Conservation (phyloP, 2,888 invertebrate species). For the Desoria tigrina region DNA sequence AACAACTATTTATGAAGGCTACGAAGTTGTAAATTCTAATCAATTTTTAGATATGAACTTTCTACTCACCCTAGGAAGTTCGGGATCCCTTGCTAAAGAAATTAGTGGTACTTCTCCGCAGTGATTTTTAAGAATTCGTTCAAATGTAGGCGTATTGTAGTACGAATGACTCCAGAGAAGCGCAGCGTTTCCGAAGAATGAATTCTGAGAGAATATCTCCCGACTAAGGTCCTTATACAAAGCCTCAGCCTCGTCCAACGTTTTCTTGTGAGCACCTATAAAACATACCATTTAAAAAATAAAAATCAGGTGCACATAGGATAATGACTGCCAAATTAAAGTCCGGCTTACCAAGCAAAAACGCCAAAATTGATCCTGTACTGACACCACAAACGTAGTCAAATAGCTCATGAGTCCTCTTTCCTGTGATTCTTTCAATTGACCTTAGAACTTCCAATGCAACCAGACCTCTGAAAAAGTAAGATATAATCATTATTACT, state of each 20-base stretch:
- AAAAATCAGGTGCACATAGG: background rate
- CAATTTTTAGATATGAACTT: constrained; percentile 6
- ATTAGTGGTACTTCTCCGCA: constrained; percentile 67
- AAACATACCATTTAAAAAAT: background rate
- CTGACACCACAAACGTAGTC: constrained; percentile 84
- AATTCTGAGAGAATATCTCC: constrained; percentile 68
- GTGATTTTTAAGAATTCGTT: constrained; percentile 69
- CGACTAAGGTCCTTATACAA: constrained; percentile 65
- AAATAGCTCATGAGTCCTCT: constrained; percentile 73
- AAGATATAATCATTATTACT: background rate
- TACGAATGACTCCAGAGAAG: constrained; percentile 84
- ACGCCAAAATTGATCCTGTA: constrained; percentile 78
- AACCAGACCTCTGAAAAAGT: constrained; percentile 69
- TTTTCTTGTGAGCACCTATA: constrained; percentile 62
- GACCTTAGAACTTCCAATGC: constrained; percentile 79
- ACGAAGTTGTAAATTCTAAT: background rate
- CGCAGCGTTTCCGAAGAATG: constrained; percentile 70
- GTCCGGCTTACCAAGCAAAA: constrained; percentile 65
- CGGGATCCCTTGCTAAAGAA: constrained; percentile 62
- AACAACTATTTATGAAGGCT: background rate
- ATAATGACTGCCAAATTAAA: background rate
- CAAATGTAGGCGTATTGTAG: constrained; percentile 84
- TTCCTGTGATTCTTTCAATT: constrained; percentile 71
- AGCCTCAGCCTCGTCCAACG: constrained; percentile 65
- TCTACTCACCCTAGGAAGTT: constrained; percentile 64